phyloP scores from a whole-genome alignment of 1,140 invertebrate genomes.

The Amyelois transitella region DNA sequence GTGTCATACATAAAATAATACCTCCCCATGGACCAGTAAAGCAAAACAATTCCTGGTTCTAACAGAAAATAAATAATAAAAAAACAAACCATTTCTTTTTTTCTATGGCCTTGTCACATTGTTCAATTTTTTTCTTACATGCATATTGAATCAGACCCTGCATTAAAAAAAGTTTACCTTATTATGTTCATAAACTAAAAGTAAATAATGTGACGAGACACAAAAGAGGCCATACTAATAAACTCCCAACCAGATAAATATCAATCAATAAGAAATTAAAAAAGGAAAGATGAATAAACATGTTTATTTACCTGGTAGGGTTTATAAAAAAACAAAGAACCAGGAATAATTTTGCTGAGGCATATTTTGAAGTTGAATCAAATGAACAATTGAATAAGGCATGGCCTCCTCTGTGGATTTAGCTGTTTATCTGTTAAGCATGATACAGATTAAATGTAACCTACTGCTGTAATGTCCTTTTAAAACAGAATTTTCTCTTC shows the following conservation, averaged over 20 bases:
- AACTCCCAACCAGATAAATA: conserved; percentile 7
- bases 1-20: too few species aligned
- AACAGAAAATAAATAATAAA: conserved; percentile 27
- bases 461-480: not conserved
- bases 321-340: conserved; percentile 21
- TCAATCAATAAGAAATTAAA: conserved; percentile 1
- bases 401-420: conserved; percentile 41
- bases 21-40: too few species aligned
- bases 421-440: not conserved
- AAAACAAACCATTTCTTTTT: conserved; percentile 56
- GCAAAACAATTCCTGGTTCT: conserved; percentile 34
- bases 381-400: conserved; percentile 11
- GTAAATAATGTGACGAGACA: conserved; percentile 21
- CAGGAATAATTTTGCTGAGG: conserved; percentile 29
- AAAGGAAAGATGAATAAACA: not conserved
- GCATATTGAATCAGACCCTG: conserved; percentile 39
- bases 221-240: conserved; percentile 52
- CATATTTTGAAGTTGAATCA: not conserved
- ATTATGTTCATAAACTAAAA: not conserved
- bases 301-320: not conserved
- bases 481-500: not conserved
- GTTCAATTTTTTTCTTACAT: conserved; percentile 43
- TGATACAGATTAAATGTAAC: not conserved
- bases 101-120: conserved; percentile 43
- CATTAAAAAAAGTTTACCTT: conserved; percentile 29